These are phyloP conservation scores for Athene cunicularia DNA, from an alignment of 2,113 vertebrate genomes.

Conservation along the genomic window DNA sequence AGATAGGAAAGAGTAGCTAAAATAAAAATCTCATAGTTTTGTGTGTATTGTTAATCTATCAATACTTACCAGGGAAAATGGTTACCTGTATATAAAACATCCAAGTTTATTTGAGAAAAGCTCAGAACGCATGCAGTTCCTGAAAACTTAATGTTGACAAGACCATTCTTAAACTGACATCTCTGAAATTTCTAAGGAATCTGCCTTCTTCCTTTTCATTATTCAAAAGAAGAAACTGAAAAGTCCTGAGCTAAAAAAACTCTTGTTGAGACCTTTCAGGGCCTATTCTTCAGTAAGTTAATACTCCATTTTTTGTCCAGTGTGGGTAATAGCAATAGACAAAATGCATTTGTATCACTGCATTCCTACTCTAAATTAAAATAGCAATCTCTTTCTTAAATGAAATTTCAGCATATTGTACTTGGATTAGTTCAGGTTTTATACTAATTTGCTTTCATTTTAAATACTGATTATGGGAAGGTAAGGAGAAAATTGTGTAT, in stretches of 20 bases:
- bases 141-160: neutral
- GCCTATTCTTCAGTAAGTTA: neutral
- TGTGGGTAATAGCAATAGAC: neutral
- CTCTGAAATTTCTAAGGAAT: neutral
- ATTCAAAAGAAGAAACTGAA: neutral
- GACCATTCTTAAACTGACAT: neutral
- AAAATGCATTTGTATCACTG: neutral
- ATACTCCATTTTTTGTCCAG: neutral
- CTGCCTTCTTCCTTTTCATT: neutral
- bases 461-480: neutral
- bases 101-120: neutral
- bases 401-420: neutral
- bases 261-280: neutral
- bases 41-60: neutral
- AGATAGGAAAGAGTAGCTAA: neutral
- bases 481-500: neutral
- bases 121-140: neutral
- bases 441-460: neutral
- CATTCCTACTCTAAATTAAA: neutral
- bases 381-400: neutral
- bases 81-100: neutral
- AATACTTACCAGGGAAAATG: neutral
- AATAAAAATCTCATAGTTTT: neutral
- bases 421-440: neutral
- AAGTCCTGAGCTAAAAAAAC: neutral